Conservation (phyloP, 2,113 vertebrate species). For the Melierax canorus region DNA sequence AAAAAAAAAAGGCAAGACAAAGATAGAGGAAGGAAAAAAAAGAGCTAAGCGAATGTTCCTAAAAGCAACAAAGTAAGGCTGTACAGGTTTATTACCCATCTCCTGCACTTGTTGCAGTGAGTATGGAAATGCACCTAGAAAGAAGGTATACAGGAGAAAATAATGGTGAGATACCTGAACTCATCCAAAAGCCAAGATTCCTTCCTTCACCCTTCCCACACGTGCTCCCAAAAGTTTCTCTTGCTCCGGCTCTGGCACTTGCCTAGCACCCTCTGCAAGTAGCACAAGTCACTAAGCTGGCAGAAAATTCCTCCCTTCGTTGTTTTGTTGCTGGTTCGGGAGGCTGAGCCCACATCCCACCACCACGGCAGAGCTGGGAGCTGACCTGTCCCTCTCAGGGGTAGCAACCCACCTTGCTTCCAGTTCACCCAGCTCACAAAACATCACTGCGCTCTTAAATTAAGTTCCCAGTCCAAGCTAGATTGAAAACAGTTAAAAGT, state of each 20-base stretch:
- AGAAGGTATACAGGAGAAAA: neutral
- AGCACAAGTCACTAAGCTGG: neutral
- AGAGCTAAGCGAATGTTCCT: neutral
- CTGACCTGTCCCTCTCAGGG: accelerated
- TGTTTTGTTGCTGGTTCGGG: too few relatives aligned
- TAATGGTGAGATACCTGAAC: neutral
- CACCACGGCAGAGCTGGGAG: neutral
- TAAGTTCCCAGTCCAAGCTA: neutral
- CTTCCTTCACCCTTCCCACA: neutral
- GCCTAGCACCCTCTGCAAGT: neutral
- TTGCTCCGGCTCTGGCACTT: neutral
- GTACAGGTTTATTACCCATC: neutral
- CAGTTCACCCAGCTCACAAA: neutral
- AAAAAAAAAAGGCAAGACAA: accelerated
- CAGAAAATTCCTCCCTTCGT: neutral
- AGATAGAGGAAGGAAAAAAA: neutral
- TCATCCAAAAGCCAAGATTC: neutral
- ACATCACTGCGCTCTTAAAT: neutral
- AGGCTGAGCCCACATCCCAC: neutral
- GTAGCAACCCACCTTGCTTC: neutral
- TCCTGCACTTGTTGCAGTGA: neutral
- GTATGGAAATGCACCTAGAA: neutral
- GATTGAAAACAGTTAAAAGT: neutral
- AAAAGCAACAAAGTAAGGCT: neutral
- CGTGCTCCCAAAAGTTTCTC: neutral